These are phyloP conservation scores for Nycticryphes semicollaris DNA, from an alignment of 2,113 vertebrate species.

Conservation along the genomic window DNA sequence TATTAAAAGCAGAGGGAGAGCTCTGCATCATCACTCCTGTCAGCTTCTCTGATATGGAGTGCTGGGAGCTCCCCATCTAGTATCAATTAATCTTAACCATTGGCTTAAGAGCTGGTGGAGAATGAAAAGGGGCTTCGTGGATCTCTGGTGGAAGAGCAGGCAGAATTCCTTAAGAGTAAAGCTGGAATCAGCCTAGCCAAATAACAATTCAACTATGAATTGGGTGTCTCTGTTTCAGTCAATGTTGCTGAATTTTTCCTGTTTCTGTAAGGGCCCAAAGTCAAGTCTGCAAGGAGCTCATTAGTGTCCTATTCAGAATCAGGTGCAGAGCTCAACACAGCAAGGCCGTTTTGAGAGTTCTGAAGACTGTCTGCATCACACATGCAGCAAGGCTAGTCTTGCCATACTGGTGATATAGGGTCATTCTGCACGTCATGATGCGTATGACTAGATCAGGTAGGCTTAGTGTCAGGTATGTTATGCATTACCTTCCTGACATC, in stretches of 20 bases:
- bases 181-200: not conserved
- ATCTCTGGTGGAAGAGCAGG: not conserved
- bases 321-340: not conserved
- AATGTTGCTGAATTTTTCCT: not conserved
- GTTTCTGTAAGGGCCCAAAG: not conserved
- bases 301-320: not conserved
- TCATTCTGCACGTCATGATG: not conserved
- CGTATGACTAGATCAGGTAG: not conserved
- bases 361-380: not conserved
- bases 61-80: not conserved
- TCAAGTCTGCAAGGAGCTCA: not conserved
- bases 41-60: not conserved
- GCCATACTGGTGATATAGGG: not conserved
- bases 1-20: not conserved
- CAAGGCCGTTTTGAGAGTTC: not conserved
- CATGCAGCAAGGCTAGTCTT: not conserved
- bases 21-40: not conserved
- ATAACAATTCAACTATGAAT: not conserved
- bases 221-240: not conserved
- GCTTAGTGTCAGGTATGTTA: not conserved
- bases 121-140: not conserved
- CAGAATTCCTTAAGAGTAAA: not conserved
- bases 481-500: not conserved
- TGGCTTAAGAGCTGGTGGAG: not conserved
- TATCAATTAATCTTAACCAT: not conserved